Evolutionary conservation across 2,797 vertebrate genomes (phyloP).

Genomic region (Alca torda): DNA sequence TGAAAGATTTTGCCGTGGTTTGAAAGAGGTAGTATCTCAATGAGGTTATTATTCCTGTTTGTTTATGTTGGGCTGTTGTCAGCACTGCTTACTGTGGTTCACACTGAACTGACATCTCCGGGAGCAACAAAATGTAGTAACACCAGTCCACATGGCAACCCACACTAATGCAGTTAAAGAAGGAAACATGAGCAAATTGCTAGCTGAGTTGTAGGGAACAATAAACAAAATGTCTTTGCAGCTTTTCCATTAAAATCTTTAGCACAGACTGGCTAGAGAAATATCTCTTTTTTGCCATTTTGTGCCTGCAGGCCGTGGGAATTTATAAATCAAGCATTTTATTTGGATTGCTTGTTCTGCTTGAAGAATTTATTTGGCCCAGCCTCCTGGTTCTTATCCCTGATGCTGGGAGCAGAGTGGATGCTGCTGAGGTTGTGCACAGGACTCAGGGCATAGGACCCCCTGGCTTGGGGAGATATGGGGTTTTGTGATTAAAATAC

Average conservation of each 20-base stretch:
- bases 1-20: slow-evolving; percentile 91
- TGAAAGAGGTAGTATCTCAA: slow-evolving; percentile 84
- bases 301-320: neutral
- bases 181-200: neutral
- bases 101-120: neutral
- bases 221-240: neutral
- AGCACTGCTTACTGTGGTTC: neutral
- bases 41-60: neutral
- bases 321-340: neutral
- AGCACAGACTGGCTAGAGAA: neutral
- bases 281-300: neutral
- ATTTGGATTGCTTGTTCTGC: neutral
- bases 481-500: neutral
- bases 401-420: neutral
- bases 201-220: neutral
- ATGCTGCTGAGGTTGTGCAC: neutral
- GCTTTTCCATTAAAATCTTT: neutral
- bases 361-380: neutral
- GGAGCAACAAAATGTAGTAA: neutral
- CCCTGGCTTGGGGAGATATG: neutral
- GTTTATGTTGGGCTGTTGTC: neutral
- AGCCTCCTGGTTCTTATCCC: neutral
- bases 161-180: neutral
- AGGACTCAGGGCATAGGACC: neutral
- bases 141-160: neutral